phyloP scores from a whole-genome alignment of 2,113 vertebrate species.

The Macaca nemestrina region DNA sequence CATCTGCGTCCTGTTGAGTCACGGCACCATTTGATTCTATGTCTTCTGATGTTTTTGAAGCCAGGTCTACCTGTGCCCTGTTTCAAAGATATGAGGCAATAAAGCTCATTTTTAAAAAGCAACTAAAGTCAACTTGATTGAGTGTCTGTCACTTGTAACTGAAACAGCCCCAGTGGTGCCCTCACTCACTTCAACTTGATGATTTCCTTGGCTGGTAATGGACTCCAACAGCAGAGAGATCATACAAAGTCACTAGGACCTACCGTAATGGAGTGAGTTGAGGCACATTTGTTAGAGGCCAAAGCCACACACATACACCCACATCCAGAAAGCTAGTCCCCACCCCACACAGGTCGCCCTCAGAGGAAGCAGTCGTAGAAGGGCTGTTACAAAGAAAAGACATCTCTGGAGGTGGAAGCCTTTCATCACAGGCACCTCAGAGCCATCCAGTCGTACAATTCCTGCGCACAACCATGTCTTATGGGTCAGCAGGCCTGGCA shows the following conservation, averaged over 20 bases:
- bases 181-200: background rate
- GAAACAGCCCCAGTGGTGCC: background rate
- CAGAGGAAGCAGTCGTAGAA: background rate
- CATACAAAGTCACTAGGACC: background rate
- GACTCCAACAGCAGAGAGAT: background rate
- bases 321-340: background rate
- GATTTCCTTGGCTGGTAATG: background rate
- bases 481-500: accelerated
- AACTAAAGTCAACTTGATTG: background rate
- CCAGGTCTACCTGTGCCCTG: background rate
- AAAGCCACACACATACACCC: accelerated
- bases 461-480: background rate
- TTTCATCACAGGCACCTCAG: background rate
- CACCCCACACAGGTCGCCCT: no score
- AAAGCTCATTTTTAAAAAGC: background rate
- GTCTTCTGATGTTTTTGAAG: background rate
- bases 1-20: accelerated
- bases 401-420: accelerated
- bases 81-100: background rate
- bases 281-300: no score
- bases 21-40: background rate
- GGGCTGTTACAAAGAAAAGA: background rate
- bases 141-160: background rate
- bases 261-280: background rate
- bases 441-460: background rate